Percentiles rank a stretch among this genome's conserved stretches.
Evolutionary conservation across 2,797 vertebrate species (phyloP).

Genomic region (Rhynchonycteris naso): DNA sequence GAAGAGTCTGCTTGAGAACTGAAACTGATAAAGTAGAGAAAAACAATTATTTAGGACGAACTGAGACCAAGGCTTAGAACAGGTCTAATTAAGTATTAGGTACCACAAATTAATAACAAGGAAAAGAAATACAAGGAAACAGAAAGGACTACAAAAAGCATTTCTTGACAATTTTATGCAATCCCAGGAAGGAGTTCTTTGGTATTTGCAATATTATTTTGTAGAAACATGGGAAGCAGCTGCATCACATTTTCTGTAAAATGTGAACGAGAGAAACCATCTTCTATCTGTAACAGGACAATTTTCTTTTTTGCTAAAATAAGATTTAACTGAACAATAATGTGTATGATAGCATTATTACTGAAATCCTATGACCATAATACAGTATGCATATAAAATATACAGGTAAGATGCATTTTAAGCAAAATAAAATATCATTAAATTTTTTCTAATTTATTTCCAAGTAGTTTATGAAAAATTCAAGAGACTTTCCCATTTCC

Average conservation of each 20-base stretch:
- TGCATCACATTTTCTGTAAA: not conserved
- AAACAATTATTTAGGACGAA: not conserved
- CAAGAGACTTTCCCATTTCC: not conserved
- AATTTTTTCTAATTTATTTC: not conserved
- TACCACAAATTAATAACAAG: not conserved
- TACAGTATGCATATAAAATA: not conserved
- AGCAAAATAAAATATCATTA: not conserved
- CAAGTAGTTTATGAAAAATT: not conserved
- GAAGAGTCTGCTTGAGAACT: not conserved
- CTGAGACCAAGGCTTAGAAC: not conserved
- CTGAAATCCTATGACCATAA: not conserved
- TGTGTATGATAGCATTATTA: not conserved
- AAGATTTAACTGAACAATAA: not conserved
- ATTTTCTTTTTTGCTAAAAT: not conserved
- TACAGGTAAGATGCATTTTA: not conserved
- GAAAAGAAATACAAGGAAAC: not conserved
- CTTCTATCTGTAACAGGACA: not conserved
- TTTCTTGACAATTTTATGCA: not conserved
- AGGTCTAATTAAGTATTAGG: not conserved
- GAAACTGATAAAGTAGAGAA: not conserved
- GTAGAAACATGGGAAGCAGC: not conserved
- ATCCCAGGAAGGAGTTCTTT: not conserved
- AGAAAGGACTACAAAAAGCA: not conserved
- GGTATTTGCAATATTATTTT: not conserved
- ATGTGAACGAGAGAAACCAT: not conserved